Evolutionary conservation across 2,888 invertebrate genomes (phyloP).

Genomic region (Dendrolimus pini): DNA sequence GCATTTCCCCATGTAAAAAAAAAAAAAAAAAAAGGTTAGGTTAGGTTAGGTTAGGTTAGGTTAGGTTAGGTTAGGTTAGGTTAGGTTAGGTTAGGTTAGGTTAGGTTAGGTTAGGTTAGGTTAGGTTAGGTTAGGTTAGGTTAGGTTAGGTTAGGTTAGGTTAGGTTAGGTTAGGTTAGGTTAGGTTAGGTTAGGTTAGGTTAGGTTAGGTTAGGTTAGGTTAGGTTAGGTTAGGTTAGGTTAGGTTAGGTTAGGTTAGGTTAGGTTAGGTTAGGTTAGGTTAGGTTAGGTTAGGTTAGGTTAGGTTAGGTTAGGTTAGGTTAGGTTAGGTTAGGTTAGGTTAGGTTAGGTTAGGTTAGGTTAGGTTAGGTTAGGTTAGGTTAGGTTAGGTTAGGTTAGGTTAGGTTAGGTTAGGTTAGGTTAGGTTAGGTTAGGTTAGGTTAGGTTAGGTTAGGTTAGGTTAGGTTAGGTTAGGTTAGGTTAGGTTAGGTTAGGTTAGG

Average conservation of each 20-base stretch:
- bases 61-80: conserved; percentile 12
- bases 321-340: conserved; percentile 11
- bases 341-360: conserved; percentile 10
- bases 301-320: conserved; percentile 10
- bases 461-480: conserved; percentile 16
- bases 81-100: conserved; percentile 5
- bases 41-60: conserved; percentile 11
- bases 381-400: conserved; percentile 7
- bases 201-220: conserved; percentile 2
- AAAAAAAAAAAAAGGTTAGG: no score
- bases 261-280: conserved; percentile 8
- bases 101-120: conserved; percentile 6
- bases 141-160: conserved; percentile 5
- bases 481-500: conserved; percentile 17
- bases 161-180: conserved; percentile 6
- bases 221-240: conserved; percentile 2
- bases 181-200: conserved; percentile 5
- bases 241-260: conserved; percentile 8
- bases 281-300: conserved; percentile 12
- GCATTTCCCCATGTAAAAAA: no score
- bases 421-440: conserved; percentile 18
- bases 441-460: conserved; percentile 16
- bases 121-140: conserved; percentile 5
- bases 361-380: conserved; percentile 9
- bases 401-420: conserved; percentile 14